These are phyloP conservation scores for Agrypnia vestita DNA, from an alignment of 1,140 invertebrate genomes.

Conservation along the genomic window DNA sequence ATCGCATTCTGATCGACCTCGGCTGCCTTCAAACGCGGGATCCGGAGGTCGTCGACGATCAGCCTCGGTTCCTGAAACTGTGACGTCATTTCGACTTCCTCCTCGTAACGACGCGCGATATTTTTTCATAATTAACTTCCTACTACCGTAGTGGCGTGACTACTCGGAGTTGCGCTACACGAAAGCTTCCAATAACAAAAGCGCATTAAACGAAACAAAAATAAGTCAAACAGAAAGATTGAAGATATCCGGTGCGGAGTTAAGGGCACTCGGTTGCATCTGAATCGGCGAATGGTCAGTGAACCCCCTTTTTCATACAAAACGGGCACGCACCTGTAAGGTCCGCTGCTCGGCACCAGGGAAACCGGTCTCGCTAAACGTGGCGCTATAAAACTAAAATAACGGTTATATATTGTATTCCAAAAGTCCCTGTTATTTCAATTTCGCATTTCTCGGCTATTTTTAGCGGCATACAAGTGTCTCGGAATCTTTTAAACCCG, in stretches of 20 bases:
- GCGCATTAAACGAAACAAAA: neutral
- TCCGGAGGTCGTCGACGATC: constrained; percentile 10
- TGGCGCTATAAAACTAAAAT: neutral
- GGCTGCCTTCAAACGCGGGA: constrained; percentile 19
- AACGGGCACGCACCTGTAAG: constrained; percentile 37
- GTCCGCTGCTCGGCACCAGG: neutral
- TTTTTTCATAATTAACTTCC: neutral
- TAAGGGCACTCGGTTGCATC: constrained; percentile 4
- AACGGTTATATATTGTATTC: neutral
- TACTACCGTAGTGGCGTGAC: too few species aligned
- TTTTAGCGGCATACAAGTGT: too few species aligned
- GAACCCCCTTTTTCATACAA: constrained; percentile 29
- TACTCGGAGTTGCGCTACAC: too few species aligned
- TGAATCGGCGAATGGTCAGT: constrained; percentile 25
- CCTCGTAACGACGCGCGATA: neutral
- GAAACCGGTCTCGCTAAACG: constrained; percentile 21
- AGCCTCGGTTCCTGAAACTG: constrained; percentile 5
- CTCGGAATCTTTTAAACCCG: too few species aligned
- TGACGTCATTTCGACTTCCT: constrained; percentile 21
- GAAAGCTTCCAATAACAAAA: neutral
- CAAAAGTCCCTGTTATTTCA: too few species aligned
- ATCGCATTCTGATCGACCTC: constrained; percentile 30
- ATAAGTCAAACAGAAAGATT: neutral
- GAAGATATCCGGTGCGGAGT: neutral
- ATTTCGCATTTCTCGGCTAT: too few species aligned